These are phyloP conservation scores for Pimephales promelas DNA, from an alignment of 2,113 vertebrate genomes.

Conservation along the genomic window DNA sequence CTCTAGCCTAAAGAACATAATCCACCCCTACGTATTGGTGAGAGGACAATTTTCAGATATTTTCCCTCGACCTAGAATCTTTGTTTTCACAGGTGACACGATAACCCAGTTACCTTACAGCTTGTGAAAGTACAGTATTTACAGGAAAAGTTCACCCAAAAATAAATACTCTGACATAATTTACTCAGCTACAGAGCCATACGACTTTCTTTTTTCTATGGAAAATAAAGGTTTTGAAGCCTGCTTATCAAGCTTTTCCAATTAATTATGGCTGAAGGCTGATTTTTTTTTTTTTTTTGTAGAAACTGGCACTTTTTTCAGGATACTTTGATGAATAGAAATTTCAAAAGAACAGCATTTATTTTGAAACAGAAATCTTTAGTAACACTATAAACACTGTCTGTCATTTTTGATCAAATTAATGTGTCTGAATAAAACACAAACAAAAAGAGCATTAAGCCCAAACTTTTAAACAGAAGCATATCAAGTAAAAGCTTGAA, in stretches of 20 bases:
- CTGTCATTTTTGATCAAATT: neutral
- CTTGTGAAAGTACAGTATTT: slow-evolving; percentile 15
- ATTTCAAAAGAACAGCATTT: neutral
- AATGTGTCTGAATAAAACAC: neutral
- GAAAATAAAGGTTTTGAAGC: neutral
- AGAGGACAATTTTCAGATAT: slow-evolving; percentile 19
- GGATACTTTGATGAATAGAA: neutral
- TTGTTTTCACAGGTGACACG: slow-evolving; percentile 39
- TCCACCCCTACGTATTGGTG: neutral
- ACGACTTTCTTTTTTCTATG: neutral
- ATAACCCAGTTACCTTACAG: slow-evolving; percentile 24
- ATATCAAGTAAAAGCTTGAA: neutral
- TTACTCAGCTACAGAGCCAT: neutral
- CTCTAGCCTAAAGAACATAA: slow-evolving; percentile 26
- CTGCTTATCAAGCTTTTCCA: neutral
- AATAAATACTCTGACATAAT: neutral
- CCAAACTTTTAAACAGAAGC: neutral
- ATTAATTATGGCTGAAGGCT: neutral
- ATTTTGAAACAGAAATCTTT: neutral
- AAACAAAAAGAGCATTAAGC: neutral
- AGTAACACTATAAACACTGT: neutral
- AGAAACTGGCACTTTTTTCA: neutral
- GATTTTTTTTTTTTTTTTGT: too few relatives aligned
- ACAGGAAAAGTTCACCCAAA: slow-evolving; percentile 8
- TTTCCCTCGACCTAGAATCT: slow-evolving; percentile 20